phyloP scores from a whole-genome alignment of 2,797 vertebrate species.

The Pseudopleuronectes americanus region DNA sequence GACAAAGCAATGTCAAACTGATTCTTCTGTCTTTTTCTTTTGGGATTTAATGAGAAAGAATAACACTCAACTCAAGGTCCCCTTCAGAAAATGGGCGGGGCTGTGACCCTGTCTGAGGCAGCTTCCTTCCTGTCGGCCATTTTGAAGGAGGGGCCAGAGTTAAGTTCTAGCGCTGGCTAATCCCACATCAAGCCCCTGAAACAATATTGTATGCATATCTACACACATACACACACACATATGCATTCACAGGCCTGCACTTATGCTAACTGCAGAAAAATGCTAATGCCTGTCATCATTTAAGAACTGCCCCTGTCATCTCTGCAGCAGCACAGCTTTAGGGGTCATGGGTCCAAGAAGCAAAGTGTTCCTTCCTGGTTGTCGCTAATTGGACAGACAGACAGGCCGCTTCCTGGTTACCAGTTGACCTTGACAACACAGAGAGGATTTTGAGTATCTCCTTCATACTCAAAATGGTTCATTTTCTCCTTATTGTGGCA shows the following conservation, averaged over 20 bases:
- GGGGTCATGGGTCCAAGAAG: conserved; percentile 73
- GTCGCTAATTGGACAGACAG: conserved; percentile 82
- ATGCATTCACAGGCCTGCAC: conserved; percentile 58
- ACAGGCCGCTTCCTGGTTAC: conserved; percentile 72
- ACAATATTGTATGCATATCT: conserved; percentile 63
- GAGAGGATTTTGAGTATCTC: conserved; percentile 58
- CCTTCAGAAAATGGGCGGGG: conserved; percentile 82
- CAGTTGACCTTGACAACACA: conserved; percentile 77
- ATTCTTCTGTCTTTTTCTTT: conserved; percentile 67
- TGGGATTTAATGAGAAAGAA: conserved; percentile 80
- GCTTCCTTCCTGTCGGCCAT: conserved; percentile 82
- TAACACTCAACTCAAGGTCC: conserved; percentile 82
- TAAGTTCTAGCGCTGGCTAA: conserved; percentile 74
- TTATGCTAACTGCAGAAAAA: conserved; percentile 81
- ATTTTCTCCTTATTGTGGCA: conserved; percentile 22
- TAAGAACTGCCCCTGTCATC: conserved; percentile 76
- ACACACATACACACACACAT: conserved; percentile 35
- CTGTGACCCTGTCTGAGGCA: conserved; percentile 77
- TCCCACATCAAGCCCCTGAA: conserved; percentile 76
- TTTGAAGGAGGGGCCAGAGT: conserved; percentile 78
- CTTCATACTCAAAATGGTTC: conserved; percentile 40
- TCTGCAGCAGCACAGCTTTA: conserved; percentile 77
- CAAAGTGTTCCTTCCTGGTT: conserved; percentile 77
- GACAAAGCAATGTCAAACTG: conserved; percentile 79
- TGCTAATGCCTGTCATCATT: conserved; percentile 84